Evolutionary conservation across 2,113 vertebrate genomes (phyloP).

Genomic region (Dolichallabes microphthalmus): DNA sequence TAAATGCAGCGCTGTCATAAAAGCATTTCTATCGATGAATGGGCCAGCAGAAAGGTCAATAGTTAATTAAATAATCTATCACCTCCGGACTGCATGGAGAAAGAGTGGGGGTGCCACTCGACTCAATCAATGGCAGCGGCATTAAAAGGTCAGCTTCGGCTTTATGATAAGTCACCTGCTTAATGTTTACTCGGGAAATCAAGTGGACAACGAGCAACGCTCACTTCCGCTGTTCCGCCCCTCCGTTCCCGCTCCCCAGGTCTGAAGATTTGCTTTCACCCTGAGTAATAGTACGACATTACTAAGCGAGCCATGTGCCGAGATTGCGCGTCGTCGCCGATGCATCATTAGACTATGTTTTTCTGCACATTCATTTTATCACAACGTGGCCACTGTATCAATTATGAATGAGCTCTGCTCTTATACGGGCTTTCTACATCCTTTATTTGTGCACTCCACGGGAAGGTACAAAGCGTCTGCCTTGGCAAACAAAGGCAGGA

Average conservation of each 20-base stretch:
- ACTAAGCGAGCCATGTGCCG: background rate
- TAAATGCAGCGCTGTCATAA: conserved; percentile 82
- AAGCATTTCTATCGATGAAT: conserved; percentile 89
- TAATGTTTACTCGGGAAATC: conserved; percentile 63
- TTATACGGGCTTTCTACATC: conserved; percentile 56
- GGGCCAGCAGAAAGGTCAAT: conserved; percentile 97
- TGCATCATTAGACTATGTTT: conserved; percentile 25
- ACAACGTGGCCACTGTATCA: conserved; percentile 61
- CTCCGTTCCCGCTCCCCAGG: background rate
- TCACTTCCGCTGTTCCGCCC: background rate
- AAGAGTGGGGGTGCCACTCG: conserved; percentile 77
- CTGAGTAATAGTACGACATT: conserved; percentile 6
- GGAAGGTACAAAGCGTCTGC: conserved; percentile 59
- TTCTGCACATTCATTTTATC: conserved; percentile 49
- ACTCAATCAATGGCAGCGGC: conserved; percentile 92
- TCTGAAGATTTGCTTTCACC: conserved; percentile 30
- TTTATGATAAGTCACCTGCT: conserved; percentile 81
- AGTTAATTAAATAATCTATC: conserved; percentile 99
- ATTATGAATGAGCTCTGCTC: conserved; percentile 68
- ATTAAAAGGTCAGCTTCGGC: conserved; percentile 98
- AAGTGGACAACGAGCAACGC: conserved; percentile 49
- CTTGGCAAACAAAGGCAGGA: conserved; percentile 62
- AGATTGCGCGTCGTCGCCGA: background rate
- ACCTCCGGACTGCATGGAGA: conserved; percentile 79
- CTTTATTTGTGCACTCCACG: conserved; percentile 59